Evolutionary conservation across 2,113 vertebrate genomes (phyloP), one percentile per base, ranked within the genome.

Genomic region (Eclectus roratus): DNA sequence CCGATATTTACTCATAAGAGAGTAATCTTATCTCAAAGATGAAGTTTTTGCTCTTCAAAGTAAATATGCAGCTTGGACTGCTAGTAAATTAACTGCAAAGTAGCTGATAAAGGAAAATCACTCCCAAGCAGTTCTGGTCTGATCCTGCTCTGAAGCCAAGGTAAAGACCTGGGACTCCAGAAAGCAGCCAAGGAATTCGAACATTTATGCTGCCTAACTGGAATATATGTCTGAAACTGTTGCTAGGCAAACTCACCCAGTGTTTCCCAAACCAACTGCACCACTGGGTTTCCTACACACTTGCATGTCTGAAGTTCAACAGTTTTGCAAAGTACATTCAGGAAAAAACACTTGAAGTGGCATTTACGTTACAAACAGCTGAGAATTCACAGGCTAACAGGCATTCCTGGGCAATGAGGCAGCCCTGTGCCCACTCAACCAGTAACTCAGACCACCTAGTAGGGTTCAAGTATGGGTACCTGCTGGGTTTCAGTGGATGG

Each of bases 1-100:
- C 71, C 39, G 49, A 7, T 84, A 84, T 93, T 93, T 90, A 84
- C 90, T 68, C 1, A 0, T 52, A 88, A 37, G 58, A 85, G 69
- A 76, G 65, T n/a, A 94, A 89, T 93, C 92, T 96, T 96, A 93
- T 92, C 96, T 93, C 73, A 84, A 84, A 69, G 65, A 74, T 61
- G 47, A 93, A 81, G 31, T 92, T 92, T 79, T 61, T 96, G 80
- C 37, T 82, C 78, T 65, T 96, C 91, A 74, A 80, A 84, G 88
- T 72, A 92, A 92, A 92, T 41, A 79, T 6, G 15, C 66, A 85
- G 55, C 85, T 92, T 49, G 69, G n/a, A 61, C 66, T 95, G 90
- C 44, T 69, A 35, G 52, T 66, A 86, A 95, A 94, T 83, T 68
- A 94, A 68, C 80, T 96, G 80, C 65, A 74, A 96, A 92, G 76